A percentile compares a stretch with the other conserved stretches of the same genome.
phyloP scores from a whole-genome alignment of 2,113 vertebrate genomes.

The Rhadina sibilatrix region DNA sequence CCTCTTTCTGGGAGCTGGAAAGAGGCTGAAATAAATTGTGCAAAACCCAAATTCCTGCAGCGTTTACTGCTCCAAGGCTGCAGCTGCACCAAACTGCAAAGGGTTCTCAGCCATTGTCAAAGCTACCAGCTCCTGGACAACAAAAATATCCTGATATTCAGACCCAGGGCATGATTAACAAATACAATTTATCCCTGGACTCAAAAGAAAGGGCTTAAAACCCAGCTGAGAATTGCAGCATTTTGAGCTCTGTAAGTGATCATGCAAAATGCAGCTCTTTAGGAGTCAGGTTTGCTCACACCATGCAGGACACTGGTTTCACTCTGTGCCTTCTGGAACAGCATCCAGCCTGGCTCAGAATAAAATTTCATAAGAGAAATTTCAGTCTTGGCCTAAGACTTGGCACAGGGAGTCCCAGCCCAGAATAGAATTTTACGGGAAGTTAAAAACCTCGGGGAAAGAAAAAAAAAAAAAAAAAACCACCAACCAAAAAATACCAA shows the following conservation, averaged over 20 bases:
- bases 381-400: background rate
- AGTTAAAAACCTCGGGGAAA: background rate
- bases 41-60: background rate
- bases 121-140: background rate
- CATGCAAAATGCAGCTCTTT: background rate
- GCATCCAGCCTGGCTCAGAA: background rate
- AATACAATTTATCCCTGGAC: background rate
- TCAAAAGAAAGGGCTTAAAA: background rate
- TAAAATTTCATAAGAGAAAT: background rate
- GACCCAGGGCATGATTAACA: background rate
- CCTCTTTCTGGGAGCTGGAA: background rate
- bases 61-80: background rate
- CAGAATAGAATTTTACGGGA: slow-evolving; percentile 12
- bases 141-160: background rate
- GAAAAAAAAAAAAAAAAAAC: background rate
- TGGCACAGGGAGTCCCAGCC: background rate
- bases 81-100: background rate
- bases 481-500: background rate
- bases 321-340: background rate
- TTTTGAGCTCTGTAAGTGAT: background rate
- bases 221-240: background rate
- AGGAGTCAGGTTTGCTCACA: background rate
- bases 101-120: background rate
- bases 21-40: background rate
- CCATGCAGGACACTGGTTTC: background rate